Evolutionary conservation across 2,797 vertebrate species (phyloP).

Genomic region (Cossypha niveicapilla): DNA sequence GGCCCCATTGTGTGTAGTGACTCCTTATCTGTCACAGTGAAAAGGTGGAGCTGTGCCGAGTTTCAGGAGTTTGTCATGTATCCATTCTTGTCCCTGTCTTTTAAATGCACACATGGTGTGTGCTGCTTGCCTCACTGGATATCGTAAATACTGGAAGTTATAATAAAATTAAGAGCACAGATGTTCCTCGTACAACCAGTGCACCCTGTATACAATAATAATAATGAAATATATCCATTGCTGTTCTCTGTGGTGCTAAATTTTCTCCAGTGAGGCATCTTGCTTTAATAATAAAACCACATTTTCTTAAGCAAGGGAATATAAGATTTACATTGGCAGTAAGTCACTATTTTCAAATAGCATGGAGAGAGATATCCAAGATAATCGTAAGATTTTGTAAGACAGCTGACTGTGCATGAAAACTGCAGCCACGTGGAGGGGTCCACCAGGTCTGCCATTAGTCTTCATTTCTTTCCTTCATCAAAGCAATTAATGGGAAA

Average conservation of each 20-base stretch:
- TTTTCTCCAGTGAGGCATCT: slow-evolving; percentile 53
- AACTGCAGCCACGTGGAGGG: not conserved
- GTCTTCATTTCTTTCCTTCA: slow-evolving; percentile 55
- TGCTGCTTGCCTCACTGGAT: slow-evolving; percentile 27
- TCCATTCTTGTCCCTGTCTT: not conserved
- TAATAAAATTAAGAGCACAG: slow-evolving; percentile 68
- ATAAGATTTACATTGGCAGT: slow-evolving; percentile 45
- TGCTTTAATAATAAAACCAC: slow-evolving; percentile 62
- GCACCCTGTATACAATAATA: slow-evolving; percentile 61
- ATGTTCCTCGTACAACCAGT: slow-evolving; percentile 62
- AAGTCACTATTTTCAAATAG: slow-evolving; percentile 7
- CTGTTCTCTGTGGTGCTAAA: slow-evolving; percentile 13
- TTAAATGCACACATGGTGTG: not conserved
- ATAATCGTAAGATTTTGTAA: slow-evolving; percentile 1
- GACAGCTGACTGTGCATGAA: slow-evolving; percentile 39
- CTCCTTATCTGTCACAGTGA: not conserved
- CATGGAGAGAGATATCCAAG: not conserved
- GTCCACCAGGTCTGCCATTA: not conserved
- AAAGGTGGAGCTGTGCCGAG: not conserved
- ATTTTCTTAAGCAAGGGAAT: slow-evolving; percentile 54
- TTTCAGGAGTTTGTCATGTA: not conserved
- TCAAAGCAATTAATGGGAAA: slow-evolving; percentile 22
- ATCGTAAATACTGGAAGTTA: slow-evolving; percentile 57
- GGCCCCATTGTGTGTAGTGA: not conserved
- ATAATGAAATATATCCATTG: slow-evolving; percentile 65